These are phyloP conservation scores for Drosophila subsilvestris DNA, from an alignment of 2,888 invertebrate genomes.

Conservation along the genomic window DNA sequence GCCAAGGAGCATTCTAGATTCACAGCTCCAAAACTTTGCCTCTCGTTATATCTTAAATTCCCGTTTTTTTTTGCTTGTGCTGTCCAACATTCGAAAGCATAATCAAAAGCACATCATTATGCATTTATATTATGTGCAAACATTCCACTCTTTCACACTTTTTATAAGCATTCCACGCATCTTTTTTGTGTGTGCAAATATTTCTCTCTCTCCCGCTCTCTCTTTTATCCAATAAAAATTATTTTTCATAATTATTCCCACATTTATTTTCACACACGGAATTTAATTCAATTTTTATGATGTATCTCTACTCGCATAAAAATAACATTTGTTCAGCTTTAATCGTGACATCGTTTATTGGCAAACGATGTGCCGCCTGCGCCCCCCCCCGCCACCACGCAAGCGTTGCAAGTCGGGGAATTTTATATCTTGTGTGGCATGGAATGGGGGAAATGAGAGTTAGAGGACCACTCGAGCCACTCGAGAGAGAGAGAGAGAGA, in stretches of 20 bases:
- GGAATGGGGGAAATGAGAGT: neutral
- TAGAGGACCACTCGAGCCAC: slow-evolving; percentile 10
- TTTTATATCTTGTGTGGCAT: neutral
- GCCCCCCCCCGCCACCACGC: no score
- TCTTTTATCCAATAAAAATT: neutral
- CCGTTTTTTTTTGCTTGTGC: no score
- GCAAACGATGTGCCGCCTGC: neutral
- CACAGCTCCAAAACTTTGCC: no score
- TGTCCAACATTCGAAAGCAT: no score
- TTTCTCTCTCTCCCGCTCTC: no score
- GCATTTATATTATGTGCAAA: neutral
- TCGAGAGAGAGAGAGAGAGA: slow-evolving; percentile 3
- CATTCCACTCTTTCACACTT: neutral
- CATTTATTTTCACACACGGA: neutral
- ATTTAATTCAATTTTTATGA: neutral
- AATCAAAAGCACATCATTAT: slow-evolving; percentile 1
- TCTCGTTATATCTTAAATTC: no score
- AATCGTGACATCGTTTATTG: slow-evolving; percentile 1
- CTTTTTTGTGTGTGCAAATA: neutral
- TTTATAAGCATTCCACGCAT: neutral
- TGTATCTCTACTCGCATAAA: neutral
- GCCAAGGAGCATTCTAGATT: no score
- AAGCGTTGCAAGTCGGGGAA: neutral
- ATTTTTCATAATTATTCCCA: neutral
- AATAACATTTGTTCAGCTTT: neutral